Evolutionary conservation across 2,797 vertebrate species (phyloP).

Genomic region (Cossypha niveicapilla): DNA sequence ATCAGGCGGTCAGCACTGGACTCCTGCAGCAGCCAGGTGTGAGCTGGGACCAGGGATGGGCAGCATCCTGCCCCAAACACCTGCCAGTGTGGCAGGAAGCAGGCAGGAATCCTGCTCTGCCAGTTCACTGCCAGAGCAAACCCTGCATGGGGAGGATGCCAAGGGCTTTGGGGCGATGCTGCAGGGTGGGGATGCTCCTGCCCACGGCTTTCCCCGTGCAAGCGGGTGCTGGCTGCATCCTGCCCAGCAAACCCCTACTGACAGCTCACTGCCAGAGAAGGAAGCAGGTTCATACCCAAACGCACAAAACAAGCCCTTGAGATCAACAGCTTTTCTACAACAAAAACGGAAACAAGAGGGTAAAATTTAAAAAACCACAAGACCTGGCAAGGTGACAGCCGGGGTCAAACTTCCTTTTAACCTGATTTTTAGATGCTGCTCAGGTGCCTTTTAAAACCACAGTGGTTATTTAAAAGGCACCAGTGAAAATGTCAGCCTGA

Average conservation of each 20-base stretch:
- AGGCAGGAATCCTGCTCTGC: conserved; percentile 30
- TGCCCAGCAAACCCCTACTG: neutral
- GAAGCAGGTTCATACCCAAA: neutral
- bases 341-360: neutral
- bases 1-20: rapidly evolving
- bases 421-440: conserved; percentile 15
- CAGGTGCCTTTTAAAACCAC: conserved; percentile 18
- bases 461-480: neutral
- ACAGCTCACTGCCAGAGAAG: neutral
- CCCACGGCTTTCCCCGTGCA: rapidly evolving
- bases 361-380: neutral
- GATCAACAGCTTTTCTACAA: neutral
- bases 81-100: neutral
- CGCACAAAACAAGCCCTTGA: neutral
- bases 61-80: rapidly evolving
- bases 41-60: neutral
- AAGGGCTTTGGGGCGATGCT: neutral
- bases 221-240: neutral
- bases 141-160: neutral
- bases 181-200: neutral
- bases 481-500: neutral
- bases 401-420: conserved; percentile 16
- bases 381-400: neutral
- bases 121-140: neutral
- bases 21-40: neutral